Conservation (phyloP, 2,888 invertebrate species). For the Spilarctia lutea region DNA sequence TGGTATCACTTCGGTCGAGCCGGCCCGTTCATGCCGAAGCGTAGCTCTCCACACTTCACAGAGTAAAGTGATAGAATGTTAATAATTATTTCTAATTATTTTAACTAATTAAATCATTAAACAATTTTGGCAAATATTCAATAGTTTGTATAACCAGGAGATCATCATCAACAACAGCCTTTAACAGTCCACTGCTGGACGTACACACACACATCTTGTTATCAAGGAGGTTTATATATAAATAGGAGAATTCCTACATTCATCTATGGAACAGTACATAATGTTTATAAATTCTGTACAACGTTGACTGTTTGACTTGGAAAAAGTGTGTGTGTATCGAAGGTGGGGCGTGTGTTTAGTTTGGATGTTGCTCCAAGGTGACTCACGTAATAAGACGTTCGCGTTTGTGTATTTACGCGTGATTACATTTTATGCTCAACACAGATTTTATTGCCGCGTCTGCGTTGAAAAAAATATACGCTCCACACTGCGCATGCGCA, state of each 20-base stretch:
- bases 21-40: too few species aligned
- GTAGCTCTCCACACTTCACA: too few species aligned
- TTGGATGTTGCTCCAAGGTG: slow-evolving; percentile 4
- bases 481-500: background rate
- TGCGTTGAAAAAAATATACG: slow-evolving; percentile 1
- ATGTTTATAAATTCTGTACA: background rate
- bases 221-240: too few species aligned
- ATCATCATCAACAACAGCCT: too few species aligned
- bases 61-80: too few species aligned
- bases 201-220: too few species aligned
- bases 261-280: background rate
- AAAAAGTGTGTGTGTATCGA: background rate
- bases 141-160: background rate
- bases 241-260: background rate
- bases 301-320: background rate
- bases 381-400: slow-evolving; percentile 7
- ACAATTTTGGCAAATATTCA: too few species aligned
- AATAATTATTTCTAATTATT: too few species aligned
- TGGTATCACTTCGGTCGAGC: too few species aligned
- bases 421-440: slow-evolving; percentile 4
- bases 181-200: too few species aligned
- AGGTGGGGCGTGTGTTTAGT: background rate
- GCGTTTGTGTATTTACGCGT: slow-evolving; percentile 10
- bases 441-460: slow-evolving; percentile 14
- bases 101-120: background rate